Base-by-base conservation (phyloP, 2,113 vertebrate genomes). In the Laticauda laticaudata region DNA sequence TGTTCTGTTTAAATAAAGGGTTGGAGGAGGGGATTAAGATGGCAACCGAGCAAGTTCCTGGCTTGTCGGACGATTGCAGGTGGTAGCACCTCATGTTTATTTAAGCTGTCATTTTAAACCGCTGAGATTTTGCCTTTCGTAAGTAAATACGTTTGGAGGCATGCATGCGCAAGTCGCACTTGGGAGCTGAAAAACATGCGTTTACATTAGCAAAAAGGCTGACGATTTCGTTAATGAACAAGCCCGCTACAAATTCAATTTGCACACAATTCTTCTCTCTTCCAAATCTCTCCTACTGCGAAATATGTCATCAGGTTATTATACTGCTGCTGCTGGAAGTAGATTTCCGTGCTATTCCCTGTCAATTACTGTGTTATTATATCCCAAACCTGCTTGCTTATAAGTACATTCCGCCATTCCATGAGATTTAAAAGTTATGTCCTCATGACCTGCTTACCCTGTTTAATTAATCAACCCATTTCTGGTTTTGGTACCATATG, bases 41-140 rank as follows among this genome's bases (percentile, higher is more conserved):
- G 81, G 53, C 87, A 57, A 81, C 53, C 87, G 3, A 56, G 29
- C 87, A 90, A 69, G 92, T 86, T 92, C 39, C 9, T 24, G 48
- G 34, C 92, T 43, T 57, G 88, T 69, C 92, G 48, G 54, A 34
- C 54, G n/a, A 45, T 56, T 57, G 23, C 51, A 89, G 39, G 54
- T 51, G 55, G 34, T 29, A 39, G 87, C 87, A 64, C 81, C 87
- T 3, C 23, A 43, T 89, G 64, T 89, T 89, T 75, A 81, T 89
- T 75, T 92, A 89, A 81, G 92, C 53, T 89, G 64, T 87, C 64
- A 23, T 56, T 55, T 92, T 55, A 92, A 92, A 54, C 53, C 34
- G 6, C n/a, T 5, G n/a, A 75, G 69, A 39, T 75, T 75, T 75
- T 39, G n/a, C 69, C 15, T 75, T 75, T 7, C 69, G 20, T 75